Evolutionary conservation across 2,888 invertebrate species (phyloP), one percentile per base, ranked within the genome.

Genomic region (Eretmocerus hayati): DNA sequence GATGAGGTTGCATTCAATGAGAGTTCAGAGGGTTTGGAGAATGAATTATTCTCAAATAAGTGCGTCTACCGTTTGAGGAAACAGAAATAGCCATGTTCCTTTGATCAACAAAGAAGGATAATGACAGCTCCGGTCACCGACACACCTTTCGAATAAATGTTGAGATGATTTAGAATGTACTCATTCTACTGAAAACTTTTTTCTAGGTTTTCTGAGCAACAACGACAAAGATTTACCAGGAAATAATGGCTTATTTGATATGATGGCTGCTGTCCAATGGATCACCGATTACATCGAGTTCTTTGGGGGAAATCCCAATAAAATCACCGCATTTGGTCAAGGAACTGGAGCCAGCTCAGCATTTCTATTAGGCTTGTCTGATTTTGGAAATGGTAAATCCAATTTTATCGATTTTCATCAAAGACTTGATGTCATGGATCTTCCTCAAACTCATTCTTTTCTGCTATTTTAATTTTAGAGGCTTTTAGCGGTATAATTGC

Each of bases 321-420:
- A 80, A 56, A 77, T 88, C n/a, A 78, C 82, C 23, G 78, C 84
- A 1, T 82, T 85, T 73, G 88, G 88, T 0, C 88, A 88, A 62
- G 87, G 86, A 2, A 83, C 84, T 0, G 89, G 88, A 0, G 87
- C 84, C 1, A 83, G 84, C 55, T 81, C 83, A 45, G 87, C 87
- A 2, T 77, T 85, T 23, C 76, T 85, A 50, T 64, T 88, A 16
- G 77, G 83, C 0, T 69, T 85, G 65, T 84, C 85, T 2, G 76
- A 77, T 16, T 76, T 83, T 48, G 81, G 82, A 1, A 78, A 80
- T 56, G 77, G 78, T 63, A 77, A 74, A 31, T 40, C 9, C n/a
- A 26, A 26, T 11, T n/a, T n/a, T n/a, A n/a, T n/a, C n/a, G n/a
- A n/a, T n/a, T n/a, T n/a, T n/a, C n/a, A n/a, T n/a, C n/a, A n/a